phyloP scores from a whole-genome alignment of 2,888 invertebrate genomes.

The Cosmopolites sordidus region DNA sequence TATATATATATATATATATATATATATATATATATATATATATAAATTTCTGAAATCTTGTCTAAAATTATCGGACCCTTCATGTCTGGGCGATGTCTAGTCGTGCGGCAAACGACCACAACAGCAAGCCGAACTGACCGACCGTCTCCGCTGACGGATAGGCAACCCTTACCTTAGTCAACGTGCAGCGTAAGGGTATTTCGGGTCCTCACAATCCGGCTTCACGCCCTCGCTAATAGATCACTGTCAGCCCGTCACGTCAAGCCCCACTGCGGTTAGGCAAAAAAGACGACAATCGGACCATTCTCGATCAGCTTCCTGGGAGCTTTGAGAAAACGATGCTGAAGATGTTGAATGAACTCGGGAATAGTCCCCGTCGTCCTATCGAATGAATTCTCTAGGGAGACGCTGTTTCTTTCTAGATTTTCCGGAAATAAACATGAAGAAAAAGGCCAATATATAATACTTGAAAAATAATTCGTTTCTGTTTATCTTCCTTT shows the following conservation, averaged over 20 bases:
- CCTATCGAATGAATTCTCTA: no score
- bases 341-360: no score
- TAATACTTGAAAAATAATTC: no score
- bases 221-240: constrained; percentile 25
- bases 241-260: not conserved
- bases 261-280: constrained; percentile 6
- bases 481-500: no score
- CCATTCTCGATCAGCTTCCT: constrained; percentile 12
- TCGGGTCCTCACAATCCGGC: constrained; percentile 24
- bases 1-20: no score
- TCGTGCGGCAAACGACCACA: constrained; percentile 28
- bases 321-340: constrained; percentile 6
- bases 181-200: constrained; percentile 36
- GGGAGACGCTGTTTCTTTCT: no score
- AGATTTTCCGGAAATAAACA: no score
- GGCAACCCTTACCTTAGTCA: constrained; percentile 40
- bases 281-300: constrained; percentile 14
- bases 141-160: constrained; percentile 34
- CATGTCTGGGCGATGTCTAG: constrained; percentile 42
- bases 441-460: no score
- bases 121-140: constrained; percentile 28
- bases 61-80: not conserved
- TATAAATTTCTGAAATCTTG: no score
- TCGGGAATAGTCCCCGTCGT: no score
- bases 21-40: no score